phyloP scores from a whole-genome alignment of 2,113 vertebrate species.

The Proterorhinus semilunaris region DNA sequence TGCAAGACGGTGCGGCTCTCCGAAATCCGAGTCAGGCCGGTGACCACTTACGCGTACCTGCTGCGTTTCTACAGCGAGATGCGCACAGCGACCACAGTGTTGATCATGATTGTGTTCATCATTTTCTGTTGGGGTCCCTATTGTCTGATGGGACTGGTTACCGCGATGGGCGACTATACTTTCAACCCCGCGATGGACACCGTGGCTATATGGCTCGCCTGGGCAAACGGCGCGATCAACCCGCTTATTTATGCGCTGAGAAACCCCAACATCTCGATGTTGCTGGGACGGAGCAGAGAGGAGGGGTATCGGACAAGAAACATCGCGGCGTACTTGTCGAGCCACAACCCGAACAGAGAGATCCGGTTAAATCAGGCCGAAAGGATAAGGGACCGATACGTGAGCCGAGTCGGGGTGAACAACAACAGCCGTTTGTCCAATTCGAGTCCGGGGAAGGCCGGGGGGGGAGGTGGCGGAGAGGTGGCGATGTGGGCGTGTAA shows the following conservation, averaged over 20 bases:
- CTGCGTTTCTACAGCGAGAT: constrained; percentile 89
- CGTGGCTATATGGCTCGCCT: constrained; percentile 87
- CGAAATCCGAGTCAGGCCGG: constrained; percentile 85
- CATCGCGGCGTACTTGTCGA: constrained; percentile 76
- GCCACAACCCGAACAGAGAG: constrained; percentile 65
- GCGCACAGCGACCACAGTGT: constrained; percentile 91
- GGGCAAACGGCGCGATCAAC: constrained; percentile 95
- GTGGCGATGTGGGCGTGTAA: constrained; percentile 92
- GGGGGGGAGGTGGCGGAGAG: constrained; percentile 65
- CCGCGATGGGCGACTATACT: constrained; percentile 75
- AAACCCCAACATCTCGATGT: constrained; percentile 89
- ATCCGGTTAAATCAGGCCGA: constrained; percentile 57
- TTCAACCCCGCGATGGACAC: constrained; percentile 86
- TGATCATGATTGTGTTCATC: constrained; percentile 90
- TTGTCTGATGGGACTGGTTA: constrained; percentile 87
- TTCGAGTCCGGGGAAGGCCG: constrained; percentile 75
- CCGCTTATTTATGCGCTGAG: constrained; percentile 90
- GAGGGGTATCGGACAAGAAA: constrained; percentile 92
- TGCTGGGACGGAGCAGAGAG: constrained; percentile 85
- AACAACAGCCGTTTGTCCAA: constrained; percentile 72
- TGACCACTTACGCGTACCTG: constrained; percentile 86
- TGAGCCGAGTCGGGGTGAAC: constrained; percentile 65
- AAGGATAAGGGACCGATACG: constrained; percentile 75
- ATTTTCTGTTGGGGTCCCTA: constrained; percentile 94
- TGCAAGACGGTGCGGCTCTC: constrained; percentile 86